Conservation (phyloP, 1,140 invertebrate genomes). For the Venustaconcha ellipsiformis region DNA sequence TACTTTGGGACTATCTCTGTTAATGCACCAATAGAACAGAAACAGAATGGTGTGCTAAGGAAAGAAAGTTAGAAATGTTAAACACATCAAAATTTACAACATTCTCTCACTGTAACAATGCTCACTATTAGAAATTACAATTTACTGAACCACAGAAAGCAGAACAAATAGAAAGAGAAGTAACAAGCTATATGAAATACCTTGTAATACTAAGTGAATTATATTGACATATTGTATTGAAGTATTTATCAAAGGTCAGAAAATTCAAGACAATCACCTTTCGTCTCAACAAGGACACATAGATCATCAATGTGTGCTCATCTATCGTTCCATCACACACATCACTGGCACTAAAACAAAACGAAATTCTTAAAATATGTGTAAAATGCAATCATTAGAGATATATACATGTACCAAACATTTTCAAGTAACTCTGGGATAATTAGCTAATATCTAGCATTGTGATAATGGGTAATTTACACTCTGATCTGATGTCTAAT, state of each 20-base stretch:
- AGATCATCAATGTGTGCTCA: conserved; percentile 63
- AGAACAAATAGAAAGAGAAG: background rate
- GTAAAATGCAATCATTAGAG: background rate
- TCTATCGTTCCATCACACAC: conserved; percentile 58
- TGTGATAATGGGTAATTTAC: too few relatives aligned
- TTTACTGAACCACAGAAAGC: background rate
- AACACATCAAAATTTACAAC: too few relatives aligned
- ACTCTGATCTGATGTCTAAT: too few relatives aligned
- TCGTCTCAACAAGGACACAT: conserved; percentile 52
- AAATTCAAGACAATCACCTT: conserved; percentile 39
- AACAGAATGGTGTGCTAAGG: background rate
- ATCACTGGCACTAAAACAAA: conserved; percentile 50
- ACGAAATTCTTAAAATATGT: background rate
- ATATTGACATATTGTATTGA: too few relatives aligned
- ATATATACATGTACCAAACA: too few relatives aligned
- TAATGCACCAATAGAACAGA: background rate
- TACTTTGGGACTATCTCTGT: background rate
- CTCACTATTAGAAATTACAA: background rate
- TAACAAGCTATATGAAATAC: background rate
- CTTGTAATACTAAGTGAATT: too few relatives aligned
- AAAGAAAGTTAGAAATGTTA: too few relatives aligned
- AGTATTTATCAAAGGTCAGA: too few relatives aligned
- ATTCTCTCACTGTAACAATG: background rate
- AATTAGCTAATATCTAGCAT: too few relatives aligned
- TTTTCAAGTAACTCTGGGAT: too few relatives aligned